Conservation (phyloP, 1,140 invertebrate genomes). For the Bactericera cockerelli region DNA sequence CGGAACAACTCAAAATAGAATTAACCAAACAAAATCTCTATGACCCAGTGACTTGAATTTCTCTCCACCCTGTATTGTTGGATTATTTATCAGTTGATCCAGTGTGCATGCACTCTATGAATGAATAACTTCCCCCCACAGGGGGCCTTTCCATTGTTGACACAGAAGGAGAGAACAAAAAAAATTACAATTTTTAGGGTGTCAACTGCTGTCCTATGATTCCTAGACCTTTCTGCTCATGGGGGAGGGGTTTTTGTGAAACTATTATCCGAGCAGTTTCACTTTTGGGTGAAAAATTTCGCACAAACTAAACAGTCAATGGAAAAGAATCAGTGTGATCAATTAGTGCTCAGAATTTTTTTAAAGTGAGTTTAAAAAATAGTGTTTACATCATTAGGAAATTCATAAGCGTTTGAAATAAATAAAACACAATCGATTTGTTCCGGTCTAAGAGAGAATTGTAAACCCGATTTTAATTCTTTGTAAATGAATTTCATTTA, state of each 20-base stretch:
- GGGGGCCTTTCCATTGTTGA: slow-evolving; percentile 2
- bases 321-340: too few relatives aligned
- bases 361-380: too few relatives aligned
- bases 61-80: not conserved
- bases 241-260: slow-evolving; percentile 1
- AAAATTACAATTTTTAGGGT: slow-evolving; percentile 9
- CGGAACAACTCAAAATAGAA: too few relatives aligned
- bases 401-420: too few relatives aligned
- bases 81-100: slow-evolving; percentile 8
- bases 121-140: not conserved
- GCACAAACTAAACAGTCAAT: too few relatives aligned
- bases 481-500: too few relatives aligned
- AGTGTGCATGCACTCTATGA: not conserved
- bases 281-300: slow-evolving; percentile 7
- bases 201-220: slow-evolving; percentile 5
- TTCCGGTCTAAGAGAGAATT: too few relatives aligned
- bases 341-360: too few relatives aligned
- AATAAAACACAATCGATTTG: not conserved
- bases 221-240: not conserved
- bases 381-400: too few relatives aligned
- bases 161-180: slow-evolving; percentile 4
- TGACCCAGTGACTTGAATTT: too few relatives aligned
- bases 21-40: too few relatives aligned
- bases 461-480: too few relatives aligned
- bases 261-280: slow-evolving; percentile 1